These are phyloP conservation scores for Morelia viridis DNA, from an alignment of 2,797 vertebrate genomes.

Conservation along the genomic window DNA sequence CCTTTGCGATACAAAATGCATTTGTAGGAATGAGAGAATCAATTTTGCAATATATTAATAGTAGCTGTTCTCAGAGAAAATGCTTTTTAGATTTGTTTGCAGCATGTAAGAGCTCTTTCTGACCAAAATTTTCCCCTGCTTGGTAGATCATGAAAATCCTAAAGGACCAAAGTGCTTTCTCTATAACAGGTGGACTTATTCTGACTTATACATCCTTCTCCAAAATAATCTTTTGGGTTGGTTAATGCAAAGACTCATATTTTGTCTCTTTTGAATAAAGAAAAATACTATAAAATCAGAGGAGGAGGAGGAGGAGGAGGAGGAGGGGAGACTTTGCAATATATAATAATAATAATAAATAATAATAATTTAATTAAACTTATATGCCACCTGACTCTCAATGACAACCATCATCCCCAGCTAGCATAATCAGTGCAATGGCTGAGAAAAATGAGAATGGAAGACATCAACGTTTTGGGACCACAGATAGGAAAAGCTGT, in stretches of 20 bases:
- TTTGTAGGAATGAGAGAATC: slow-evolving; percentile 16
- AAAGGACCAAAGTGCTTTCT: slow-evolving; percentile 33
- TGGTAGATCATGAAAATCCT: slow-evolving; percentile 35
- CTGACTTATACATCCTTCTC: slow-evolving; percentile 11
- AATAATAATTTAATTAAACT: background rate
- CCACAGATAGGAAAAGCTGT: background rate
- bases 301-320: no score
- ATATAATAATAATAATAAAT: no score
- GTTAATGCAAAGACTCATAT: slow-evolving; percentile 21
- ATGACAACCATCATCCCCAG: background rate
- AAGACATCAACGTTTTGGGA: background rate
- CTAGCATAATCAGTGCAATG: background rate
- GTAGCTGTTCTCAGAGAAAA: slow-evolving; percentile 25
- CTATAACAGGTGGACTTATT: slow-evolving; percentile 42
- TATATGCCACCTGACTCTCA: background rate
- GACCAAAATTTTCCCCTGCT: slow-evolving; percentile 35
- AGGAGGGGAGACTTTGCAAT: no score
- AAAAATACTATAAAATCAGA: background rate
- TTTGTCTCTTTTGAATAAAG: slow-evolving; percentile 41
- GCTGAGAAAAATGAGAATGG: background rate
- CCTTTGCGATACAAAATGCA: background rate
- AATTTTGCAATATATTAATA: background rate
- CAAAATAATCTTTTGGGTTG: slow-evolving; percentile 49
- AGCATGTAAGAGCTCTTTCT: slow-evolving; percentile 27
- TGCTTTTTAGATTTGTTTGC: slow-evolving; percentile 20